Conservation (phyloP, 2,113 vertebrate genomes). For the Orientallactaga bullata region DNA sequence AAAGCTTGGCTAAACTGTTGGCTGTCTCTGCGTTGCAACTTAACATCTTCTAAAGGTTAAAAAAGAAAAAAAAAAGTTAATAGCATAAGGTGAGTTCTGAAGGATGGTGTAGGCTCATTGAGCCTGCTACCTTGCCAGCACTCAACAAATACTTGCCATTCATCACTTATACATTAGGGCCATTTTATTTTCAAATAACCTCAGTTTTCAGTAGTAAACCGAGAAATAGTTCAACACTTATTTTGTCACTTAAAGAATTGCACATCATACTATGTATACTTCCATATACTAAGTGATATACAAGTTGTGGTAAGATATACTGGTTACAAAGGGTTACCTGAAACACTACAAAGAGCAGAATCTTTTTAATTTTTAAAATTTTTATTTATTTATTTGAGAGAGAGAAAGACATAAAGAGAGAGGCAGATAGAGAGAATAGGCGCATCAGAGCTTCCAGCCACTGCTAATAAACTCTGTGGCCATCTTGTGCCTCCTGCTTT, state of each 20-base stretch:
- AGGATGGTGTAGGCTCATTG: conserved; percentile 15
- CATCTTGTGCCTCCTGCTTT: too few species aligned
- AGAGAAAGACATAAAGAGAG: too few species aligned
- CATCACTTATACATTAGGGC: not conserved
- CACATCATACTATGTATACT: conserved; percentile 67
- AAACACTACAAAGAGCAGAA: not conserved
- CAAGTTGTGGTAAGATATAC: conserved; percentile 55
- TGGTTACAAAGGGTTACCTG: not conserved
- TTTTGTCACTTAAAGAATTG: conserved; percentile 54
- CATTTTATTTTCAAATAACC: conserved; percentile 47
- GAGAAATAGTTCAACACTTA: conserved; percentile 66
- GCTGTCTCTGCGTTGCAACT: conserved; percentile 16
- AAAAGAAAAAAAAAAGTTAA: conserved; percentile 26
- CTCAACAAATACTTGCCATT: conserved; percentile 36
- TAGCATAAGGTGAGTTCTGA: conserved; percentile 2
- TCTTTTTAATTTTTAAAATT: conserved; percentile 11
- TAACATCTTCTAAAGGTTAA: not conserved
- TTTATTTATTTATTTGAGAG: too few species aligned
- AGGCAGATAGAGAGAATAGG: too few species aligned
- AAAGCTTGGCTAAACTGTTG: conserved; percentile 68
- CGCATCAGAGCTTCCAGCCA: too few species aligned
- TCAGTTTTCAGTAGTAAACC: conserved; percentile 65
- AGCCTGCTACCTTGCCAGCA: not conserved
- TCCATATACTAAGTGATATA: conserved; percentile 65
- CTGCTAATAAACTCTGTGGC: too few species aligned